These are phyloP conservation scores for Anarsia innoxiella DNA, from an alignment of 2,888 invertebrate genomes.

Conservation along the genomic window DNA sequence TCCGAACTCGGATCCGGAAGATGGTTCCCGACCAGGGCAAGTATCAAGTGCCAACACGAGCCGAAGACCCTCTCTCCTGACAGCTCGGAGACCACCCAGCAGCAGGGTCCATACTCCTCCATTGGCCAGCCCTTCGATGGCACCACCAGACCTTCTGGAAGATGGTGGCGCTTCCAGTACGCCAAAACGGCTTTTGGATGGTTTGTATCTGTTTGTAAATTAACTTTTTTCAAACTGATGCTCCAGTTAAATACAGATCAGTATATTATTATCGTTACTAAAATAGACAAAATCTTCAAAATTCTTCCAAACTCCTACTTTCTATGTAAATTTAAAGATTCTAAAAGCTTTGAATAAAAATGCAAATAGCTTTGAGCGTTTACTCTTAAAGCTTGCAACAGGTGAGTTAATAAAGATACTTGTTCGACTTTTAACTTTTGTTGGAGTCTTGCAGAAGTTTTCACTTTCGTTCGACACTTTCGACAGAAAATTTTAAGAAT, in stretches of 20 bases:
- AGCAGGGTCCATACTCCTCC: conserved; percentile 84
- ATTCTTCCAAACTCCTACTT: background rate
- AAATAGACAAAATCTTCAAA: background rate
- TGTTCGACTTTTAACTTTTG: conserved; percentile 4
- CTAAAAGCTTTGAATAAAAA: conserved; percentile 9
- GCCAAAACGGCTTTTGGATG: conserved; percentile 80
- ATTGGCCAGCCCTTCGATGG: conserved; percentile 78
- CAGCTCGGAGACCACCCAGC: conserved; percentile 64
- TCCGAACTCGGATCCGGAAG: conserved; percentile 85
- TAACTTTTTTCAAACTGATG: background rate
- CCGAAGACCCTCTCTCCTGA: conserved; percentile 59
- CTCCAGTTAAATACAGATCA: too few relatives aligned
- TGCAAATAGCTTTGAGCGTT: conserved; percentile 9
- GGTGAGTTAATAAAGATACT: conserved; percentile 10
- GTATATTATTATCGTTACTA: too few relatives aligned
- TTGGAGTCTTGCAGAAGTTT: background rate
- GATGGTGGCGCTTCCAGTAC: conserved; percentile 90
- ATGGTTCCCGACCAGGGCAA: conserved; percentile 82
- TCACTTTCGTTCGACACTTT: background rate
- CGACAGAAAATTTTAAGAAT: background rate
- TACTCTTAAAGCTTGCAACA: conserved; percentile 7
- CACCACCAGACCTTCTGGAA: conserved; percentile 80
- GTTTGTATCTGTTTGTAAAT: conserved; percentile 53
- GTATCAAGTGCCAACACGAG: conserved; percentile 78
- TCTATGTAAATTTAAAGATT: conserved; percentile 10